Evolutionary conservation across 2,797 vertebrate species (phyloP).

Genomic region (Apodemus agrarius): DNA sequence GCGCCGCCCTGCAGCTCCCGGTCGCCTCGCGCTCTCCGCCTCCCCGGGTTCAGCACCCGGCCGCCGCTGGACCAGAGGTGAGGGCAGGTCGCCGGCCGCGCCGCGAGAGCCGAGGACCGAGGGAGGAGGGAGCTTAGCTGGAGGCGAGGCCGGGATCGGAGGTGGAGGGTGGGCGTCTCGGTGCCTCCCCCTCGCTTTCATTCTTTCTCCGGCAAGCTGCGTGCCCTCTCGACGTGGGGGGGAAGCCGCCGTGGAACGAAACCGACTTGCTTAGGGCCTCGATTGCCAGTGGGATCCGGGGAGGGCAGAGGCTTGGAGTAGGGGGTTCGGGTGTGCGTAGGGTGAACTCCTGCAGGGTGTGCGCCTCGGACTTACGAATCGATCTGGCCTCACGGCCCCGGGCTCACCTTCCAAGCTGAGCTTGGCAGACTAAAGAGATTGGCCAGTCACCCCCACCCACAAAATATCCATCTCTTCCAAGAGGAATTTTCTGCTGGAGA

Average conservation of each 20-base stretch:
- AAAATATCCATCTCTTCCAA: constrained; percentile 75
- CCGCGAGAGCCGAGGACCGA: background rate
- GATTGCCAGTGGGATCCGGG: constrained; percentile 64
- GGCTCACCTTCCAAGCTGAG: constrained; percentile 74
- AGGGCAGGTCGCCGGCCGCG: constrained; percentile 68
- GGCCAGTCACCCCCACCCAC: constrained; percentile 74
- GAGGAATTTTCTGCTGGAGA: constrained; percentile 76
- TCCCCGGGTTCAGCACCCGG: constrained; percentile 68
- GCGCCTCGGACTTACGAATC: constrained; percentile 66
- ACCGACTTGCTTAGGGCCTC: constrained; percentile 77
- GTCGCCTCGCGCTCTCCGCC: constrained; percentile 61
- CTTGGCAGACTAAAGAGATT: constrained; percentile 61
- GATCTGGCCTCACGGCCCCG: constrained; percentile 48
- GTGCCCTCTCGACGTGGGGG: constrained; percentile 42
- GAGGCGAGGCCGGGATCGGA: constrained; percentile 19
- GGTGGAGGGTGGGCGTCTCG: constrained; percentile 72
- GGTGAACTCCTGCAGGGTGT: constrained; percentile 69
- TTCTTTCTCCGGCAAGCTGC: constrained; percentile 71
- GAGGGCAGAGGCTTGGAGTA: constrained; percentile 47
- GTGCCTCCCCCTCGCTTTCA: constrained; percentile 76
- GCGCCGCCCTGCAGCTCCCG: constrained; percentile 68
- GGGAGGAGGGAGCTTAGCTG: constrained; percentile 48
- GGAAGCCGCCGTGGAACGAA: constrained; percentile 56
- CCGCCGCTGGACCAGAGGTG: constrained; percentile 77
- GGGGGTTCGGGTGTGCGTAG: background rate